Evolutionary conservation across 2,888 invertebrate genomes (phyloP), one percentile per base, ranked within the genome.

Genomic region (Cryptocephalus primarius): DNA sequence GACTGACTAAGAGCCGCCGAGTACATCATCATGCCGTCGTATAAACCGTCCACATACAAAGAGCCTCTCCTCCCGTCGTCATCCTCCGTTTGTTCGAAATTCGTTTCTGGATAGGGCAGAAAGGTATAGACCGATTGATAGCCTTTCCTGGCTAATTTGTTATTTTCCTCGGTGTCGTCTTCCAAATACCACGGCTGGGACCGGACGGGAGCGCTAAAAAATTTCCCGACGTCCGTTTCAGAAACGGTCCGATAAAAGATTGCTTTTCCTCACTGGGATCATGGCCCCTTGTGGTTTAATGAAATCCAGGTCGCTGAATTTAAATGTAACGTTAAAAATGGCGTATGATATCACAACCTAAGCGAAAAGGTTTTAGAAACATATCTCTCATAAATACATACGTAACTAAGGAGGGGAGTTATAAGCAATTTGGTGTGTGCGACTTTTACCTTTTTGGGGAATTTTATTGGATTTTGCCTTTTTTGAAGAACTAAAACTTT

Each of bases 1-100:
- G 91, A 91, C 56, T 92, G 88, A 64, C 93, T 94, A 8, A 97
- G 73, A 0, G 94, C 94, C 47, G 88, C 76, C 0, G 93, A 89
- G 69, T 95, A 97, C 34, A 99, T 79, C 0, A 96, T 75, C 9
- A 97, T 91, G 0, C 95, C 95, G 63, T 99, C 96, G 70, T 95
- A 94, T 71, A 97, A 92, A 1, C 95, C 93, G 46, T 68, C 65
- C 39, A 69, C 52, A 53, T 63, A 67, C 34, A 63, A 66, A 14
- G 60, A 56, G 33, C 66, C 67, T 34, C 50, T 85, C 67, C 83
- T 77, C 62, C 90, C 89, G 48, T 83, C 79, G 48, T 83, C 79
- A 42, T 79, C 72, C 67, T 89, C 88, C 61, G 88, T 85, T 36
- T 79, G 74, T 56, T 85, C 83, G 39, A 61, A 64, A 61, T 85